Evolutionary conservation across 2,888 invertebrate species (phyloP).

Genomic region (Tryphoninae sp.): DNA sequence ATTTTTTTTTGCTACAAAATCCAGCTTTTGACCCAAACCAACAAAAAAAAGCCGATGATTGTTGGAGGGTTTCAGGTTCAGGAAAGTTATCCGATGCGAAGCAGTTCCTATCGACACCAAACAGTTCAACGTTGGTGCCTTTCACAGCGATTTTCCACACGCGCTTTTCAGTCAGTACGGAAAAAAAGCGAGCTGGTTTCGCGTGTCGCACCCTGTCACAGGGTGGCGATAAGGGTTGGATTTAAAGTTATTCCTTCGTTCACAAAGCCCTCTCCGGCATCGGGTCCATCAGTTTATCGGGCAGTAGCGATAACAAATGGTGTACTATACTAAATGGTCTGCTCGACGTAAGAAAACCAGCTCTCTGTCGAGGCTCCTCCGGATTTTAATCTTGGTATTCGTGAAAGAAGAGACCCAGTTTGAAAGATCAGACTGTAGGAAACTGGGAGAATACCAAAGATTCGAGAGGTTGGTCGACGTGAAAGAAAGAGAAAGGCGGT

Average conservation of each 20-base stretch:
- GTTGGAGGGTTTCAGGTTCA: neutral
- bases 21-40: too few relatives aligned
- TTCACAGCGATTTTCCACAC: neutral
- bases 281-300: constrained; percentile 47
- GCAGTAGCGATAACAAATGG: constrained; percentile 55
- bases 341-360: constrained; percentile 27
- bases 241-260: constrained; percentile 34
- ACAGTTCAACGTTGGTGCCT: neutral
- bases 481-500: constrained; percentile 1
- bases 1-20: too few relatives aligned
- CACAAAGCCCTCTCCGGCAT: constrained; percentile 5
- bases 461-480: constrained; percentile 16
- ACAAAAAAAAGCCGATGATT: too few relatives aligned
- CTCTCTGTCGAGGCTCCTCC: constrained; percentile 38
- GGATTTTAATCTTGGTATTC: constrained; percentile 60
- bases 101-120: neutral
- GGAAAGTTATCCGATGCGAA: neutral
- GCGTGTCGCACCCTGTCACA: constrained; percentile 9
- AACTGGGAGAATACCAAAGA: constrained; percentile 20
- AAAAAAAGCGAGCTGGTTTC: constrained; percentile 12
- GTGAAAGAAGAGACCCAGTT: constrained; percentile 44
- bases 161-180: neutral
- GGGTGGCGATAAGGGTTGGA: constrained; percentile 32
- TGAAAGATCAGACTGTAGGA: constrained; percentile 39
- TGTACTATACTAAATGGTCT: constrained; percentile 40